A percentile compares a stretch with the other conserved stretches of the same genome.
These are phyloP conservation scores for Drosophila aldrichi DNA, from an alignment of 2,888 invertebrate genomes.

Conservation along the genomic window DNA sequence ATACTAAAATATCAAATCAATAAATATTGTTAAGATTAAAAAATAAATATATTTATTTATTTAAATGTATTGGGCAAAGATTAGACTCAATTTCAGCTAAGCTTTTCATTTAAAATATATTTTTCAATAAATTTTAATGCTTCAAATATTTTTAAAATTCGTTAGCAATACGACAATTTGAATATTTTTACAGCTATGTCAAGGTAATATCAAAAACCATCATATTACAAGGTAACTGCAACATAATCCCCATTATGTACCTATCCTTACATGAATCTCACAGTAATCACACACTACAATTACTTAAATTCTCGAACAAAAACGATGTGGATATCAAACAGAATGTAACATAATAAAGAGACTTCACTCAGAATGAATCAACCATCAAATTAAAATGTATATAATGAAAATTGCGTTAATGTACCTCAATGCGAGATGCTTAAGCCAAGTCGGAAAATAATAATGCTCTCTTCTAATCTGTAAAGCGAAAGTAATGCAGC, in stretches of 20 bases:
- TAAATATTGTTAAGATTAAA: no score
- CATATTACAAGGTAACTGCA: no score
- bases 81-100: no score
- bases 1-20: no score
- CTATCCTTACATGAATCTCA: not conserved
- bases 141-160: no score
- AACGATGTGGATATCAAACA: not conserved
- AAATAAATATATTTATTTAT: no score
- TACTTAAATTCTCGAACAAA: not conserved
- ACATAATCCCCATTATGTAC: no score
- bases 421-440: not conserved
- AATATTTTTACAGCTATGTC: not conserved
- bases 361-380: not conserved
- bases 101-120: no score
- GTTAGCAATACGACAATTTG: no score
- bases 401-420: slow-evolving; percentile 5
- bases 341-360: not conserved
- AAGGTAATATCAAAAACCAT: no score
- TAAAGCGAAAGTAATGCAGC: slow-evolving; percentile 43
- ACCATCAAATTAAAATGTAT: slow-evolving; percentile 1
- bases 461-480: slow-evolving; percentile 49
- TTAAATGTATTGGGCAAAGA: no score
- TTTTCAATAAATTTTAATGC: no score
- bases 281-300: not conserved
- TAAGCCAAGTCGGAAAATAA: slow-evolving; percentile 15